A percentile compares a stretch with the other conserved stretches of the same genome.
These are phyloP conservation scores for Hypsopygia costalis DNA, from an alignment of 2,888 invertebrate genomes.

Conservation along the genomic window DNA sequence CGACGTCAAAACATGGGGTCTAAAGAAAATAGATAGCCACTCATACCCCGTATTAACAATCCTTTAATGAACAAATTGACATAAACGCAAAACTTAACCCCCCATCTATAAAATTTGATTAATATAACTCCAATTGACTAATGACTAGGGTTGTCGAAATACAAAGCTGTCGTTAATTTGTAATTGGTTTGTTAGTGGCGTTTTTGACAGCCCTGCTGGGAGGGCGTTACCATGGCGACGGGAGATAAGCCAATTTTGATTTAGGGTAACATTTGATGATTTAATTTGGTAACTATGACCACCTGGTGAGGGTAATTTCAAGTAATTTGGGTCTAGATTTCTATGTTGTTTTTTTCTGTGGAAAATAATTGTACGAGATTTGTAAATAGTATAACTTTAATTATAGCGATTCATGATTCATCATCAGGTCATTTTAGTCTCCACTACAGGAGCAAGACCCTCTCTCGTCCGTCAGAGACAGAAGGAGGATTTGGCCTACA, in stretches of 20 bases:
- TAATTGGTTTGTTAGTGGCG: slow-evolving; percentile 33
- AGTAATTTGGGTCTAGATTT: background rate
- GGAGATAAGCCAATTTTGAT: slow-evolving; percentile 21
- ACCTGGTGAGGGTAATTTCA: background rate
- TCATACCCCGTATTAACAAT: too few species aligned
- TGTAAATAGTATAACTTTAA: too few species aligned
- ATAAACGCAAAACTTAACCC: background rate
- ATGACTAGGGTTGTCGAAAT: slow-evolving; percentile 15
- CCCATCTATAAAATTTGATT: background rate
- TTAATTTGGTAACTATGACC: background rate
- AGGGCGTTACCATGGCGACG: slow-evolving; percentile 24
- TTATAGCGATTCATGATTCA: too few species aligned
- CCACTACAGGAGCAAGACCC: too few species aligned
- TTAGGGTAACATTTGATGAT: background rate
- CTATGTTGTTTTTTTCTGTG: too few species aligned
- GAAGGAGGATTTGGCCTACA: too few species aligned
- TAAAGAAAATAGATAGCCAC: too few species aligned
- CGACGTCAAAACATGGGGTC: too few species aligned
- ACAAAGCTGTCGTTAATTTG: slow-evolving; percentile 46
- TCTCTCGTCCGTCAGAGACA: too few species aligned
- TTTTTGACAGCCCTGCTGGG: slow-evolving; percentile 23
- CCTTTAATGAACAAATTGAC: too few species aligned
- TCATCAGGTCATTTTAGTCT: too few species aligned
- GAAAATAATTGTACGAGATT: too few species aligned
- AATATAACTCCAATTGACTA: background rate